Evolutionary conservation across 2,888 invertebrate genomes (phyloP).

Genomic region (Drosophila paramelanica): DNA sequence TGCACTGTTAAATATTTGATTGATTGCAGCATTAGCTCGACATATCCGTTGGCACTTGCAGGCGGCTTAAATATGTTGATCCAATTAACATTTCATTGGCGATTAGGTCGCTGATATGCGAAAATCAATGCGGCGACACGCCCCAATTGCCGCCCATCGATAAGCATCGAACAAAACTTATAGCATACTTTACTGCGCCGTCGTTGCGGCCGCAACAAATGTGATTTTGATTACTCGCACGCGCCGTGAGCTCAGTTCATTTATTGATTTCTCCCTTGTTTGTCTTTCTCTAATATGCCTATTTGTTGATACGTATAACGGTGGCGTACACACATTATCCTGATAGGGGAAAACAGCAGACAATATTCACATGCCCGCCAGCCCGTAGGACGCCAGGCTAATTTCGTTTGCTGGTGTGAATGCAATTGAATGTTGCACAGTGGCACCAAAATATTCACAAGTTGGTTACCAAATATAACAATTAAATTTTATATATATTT

Average conservation of each 20-base stretch:
- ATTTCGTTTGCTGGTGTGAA: conserved; percentile 7
- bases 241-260: conserved; percentile 41
- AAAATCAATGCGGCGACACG: conserved; percentile 58
- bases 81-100: conserved; percentile 69
- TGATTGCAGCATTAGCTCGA: conserved; percentile 28
- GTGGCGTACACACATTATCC: neutral
- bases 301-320: conserved; percentile 37
- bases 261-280: conserved; percentile 64
- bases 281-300: conserved; percentile 48
- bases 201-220: conserved; percentile 58
- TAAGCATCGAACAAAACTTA: conserved; percentile 31
- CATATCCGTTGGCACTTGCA: conserved; percentile 28
- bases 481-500: no score
- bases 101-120: conserved; percentile 66
- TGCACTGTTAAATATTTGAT: conserved; percentile 19
- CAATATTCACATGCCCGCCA: conserved; percentile 25
- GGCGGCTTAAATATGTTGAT: conserved; percentile 40
- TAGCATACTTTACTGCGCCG: conserved; percentile 49
- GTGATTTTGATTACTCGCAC: conserved; percentile 75
- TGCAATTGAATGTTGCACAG: conserved; percentile 26
- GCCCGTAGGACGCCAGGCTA: conserved; percentile 6
- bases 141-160: conserved; percentile 15
- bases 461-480: neutral
- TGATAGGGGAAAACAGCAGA: conserved; percentile 23
- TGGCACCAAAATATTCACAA: neutral